phyloP scores from a whole-genome alignment of 1,140 invertebrate species.

The Galleria mellonella region DNA sequence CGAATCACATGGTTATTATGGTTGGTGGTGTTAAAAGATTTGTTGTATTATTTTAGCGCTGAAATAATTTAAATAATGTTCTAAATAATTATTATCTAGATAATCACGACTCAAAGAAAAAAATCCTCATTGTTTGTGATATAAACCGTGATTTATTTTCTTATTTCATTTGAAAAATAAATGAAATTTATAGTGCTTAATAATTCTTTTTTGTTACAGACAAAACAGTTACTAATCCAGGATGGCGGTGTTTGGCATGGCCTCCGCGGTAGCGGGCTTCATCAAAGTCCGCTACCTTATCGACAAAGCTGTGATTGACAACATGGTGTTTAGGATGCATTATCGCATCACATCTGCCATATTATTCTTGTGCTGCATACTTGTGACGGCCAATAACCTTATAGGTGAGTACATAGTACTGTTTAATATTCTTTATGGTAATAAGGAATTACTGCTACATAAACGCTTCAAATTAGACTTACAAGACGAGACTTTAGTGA shows the following conservation, averaged over 20 bases:
- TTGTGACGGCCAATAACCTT: constrained; percentile 91
- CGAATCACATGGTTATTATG: too few relatives aligned
- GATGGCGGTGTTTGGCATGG: constrained; percentile 88
- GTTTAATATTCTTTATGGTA: not conserved
- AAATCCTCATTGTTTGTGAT: too few relatives aligned
- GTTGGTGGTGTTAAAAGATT: too few relatives aligned
- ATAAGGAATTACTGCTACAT: too few relatives aligned
- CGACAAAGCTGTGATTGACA: constrained; percentile 92
- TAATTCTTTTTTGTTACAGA: constrained; percentile 47
- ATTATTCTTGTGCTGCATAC: constrained; percentile 89
- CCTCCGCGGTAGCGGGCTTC: constrained; percentile 88
- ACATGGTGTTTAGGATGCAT: constrained; percentile 92
- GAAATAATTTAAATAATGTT: too few relatives aligned
- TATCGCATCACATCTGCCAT: constrained; percentile 92
- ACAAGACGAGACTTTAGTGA: too few relatives aligned
- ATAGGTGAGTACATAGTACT: constrained; percentile 80
- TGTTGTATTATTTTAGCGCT: too few relatives aligned
- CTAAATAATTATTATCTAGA: too few relatives aligned
- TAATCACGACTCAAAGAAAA: too few relatives aligned
- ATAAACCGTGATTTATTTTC: too few relatives aligned
- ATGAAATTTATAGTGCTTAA: constrained; percentile 5
- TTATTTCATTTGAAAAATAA: constrained; percentile 15
- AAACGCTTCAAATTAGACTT: too few relatives aligned
- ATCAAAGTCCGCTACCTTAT: constrained; percentile 89
- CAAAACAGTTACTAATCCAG: constrained; percentile 39